A percentile compares a stretch with the other conserved stretches of the same genome.
Conservation (phyloP, 2,888 invertebrate species). For the Ornithoptera priamus region DNA sequence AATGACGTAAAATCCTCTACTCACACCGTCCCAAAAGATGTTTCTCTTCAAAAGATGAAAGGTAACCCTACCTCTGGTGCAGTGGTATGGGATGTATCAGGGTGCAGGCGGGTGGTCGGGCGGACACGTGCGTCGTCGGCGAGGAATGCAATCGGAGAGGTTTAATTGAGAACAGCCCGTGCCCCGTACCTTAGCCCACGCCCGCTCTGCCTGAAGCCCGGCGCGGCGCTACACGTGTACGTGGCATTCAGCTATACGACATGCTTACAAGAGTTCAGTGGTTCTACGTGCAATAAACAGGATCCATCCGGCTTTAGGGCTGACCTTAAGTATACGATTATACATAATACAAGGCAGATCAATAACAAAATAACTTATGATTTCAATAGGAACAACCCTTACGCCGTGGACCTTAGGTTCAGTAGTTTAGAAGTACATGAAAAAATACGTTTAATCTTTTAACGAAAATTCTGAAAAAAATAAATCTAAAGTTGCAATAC, state of each 20-base stretch:
- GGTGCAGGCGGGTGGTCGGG: not conserved
- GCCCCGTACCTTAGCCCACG: not conserved
- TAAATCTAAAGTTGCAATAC: too few relatives aligned
- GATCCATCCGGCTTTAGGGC: slow-evolving; percentile 9
- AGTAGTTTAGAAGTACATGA: too few relatives aligned
- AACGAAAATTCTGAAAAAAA: too few relatives aligned
- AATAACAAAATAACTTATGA: too few relatives aligned
- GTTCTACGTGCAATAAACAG: slow-evolving; percentile 12
- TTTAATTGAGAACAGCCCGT: slow-evolving; percentile 15
- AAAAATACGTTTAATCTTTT: too few relatives aligned
- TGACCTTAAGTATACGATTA: too few relatives aligned
- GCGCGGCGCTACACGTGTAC: slow-evolving; percentile 7
- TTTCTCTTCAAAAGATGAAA: not conserved
- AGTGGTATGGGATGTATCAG: not conserved
- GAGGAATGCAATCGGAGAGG: slow-evolving; percentile 12
- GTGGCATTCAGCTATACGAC: slow-evolving; percentile 7
- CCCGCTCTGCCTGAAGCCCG: slow-evolving; percentile 13
- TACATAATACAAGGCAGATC: too few relatives aligned
- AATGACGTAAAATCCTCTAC: too few relatives aligned
- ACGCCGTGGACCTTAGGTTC: too few relatives aligned
- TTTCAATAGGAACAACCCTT: too few relatives aligned
- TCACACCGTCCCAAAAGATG: too few relatives aligned
- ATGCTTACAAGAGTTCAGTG: not conserved
- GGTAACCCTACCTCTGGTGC: not conserved
- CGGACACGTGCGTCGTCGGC: not conserved